A percentile compares a stretch with the other conserved stretches of the same genome.
Conservation (phyloP, 2,797 vertebrate genomes). For the Danio jaintianensis region DNA sequence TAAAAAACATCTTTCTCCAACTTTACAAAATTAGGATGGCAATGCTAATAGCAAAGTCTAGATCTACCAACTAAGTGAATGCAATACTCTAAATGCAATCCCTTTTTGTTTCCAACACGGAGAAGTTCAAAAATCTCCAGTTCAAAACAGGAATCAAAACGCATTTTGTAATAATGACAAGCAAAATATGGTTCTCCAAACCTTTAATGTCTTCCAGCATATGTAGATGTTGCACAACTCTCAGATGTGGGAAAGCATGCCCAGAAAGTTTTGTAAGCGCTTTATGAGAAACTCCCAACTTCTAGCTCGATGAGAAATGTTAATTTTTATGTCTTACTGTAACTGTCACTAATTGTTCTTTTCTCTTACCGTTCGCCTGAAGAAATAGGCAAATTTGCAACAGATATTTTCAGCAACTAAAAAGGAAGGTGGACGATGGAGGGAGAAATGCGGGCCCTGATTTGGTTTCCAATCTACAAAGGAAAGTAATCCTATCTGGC, state of each 20-base stretch:
- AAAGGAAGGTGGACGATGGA: constrained; percentile 44
- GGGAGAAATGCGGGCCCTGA: constrained; percentile 48
- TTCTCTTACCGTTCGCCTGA: constrained; percentile 49
- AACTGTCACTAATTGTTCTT: constrained; percentile 58
- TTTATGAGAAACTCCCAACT: constrained; percentile 47
- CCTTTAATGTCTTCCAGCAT: constrained; percentile 13
- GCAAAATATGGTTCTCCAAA: constrained; percentile 19
- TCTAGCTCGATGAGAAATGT: constrained; percentile 27
- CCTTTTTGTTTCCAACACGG: background rate
- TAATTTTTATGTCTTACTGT: constrained; percentile 52
- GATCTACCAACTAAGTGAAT: background rate
- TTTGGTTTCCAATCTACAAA: constrained; percentile 65
- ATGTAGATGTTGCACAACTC: constrained; percentile 58
- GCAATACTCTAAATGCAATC: background rate
- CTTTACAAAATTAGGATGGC: background rate
- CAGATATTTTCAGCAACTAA: constrained; percentile 57
- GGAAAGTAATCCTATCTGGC: constrained; percentile 66
- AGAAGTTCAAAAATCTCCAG: background rate
- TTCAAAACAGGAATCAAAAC: constrained; percentile 6
- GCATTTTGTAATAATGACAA: constrained; percentile 21
- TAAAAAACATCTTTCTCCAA: too few relatives aligned
- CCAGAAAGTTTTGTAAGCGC: constrained; percentile 43
- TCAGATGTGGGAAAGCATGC: constrained; percentile 44
- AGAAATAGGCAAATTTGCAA: constrained; percentile 61
- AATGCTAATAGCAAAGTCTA: background rate